Evolutionary conservation across 2,888 invertebrate genomes (phyloP), one percentile per base, ranked within the genome.

Genomic region (Oscheius sp.): DNA sequence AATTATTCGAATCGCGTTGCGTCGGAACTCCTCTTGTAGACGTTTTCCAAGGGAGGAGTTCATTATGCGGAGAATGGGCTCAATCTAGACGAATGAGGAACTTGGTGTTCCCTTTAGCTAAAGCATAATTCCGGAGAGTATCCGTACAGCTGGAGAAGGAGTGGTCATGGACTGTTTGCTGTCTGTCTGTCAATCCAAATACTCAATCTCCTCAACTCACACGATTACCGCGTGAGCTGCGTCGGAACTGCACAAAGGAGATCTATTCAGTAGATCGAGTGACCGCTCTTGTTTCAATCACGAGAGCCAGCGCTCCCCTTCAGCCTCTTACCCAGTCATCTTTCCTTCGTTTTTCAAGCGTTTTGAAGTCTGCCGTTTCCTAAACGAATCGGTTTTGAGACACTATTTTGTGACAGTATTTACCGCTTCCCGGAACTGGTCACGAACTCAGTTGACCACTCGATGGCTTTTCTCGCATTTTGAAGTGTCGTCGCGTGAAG

Each of bases 231-330:
- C 42, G 42, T 42, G 7, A 21, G 50, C 21, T n/a, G 33, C 11
- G 57, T 11, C 59, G 4, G 62, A 62, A 42, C 63, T 21, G 63
- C 21, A 29, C 68, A 68, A 68, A 68, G 53, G 51, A 42, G 35
- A 13, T 53, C 68, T 35, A 68, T 68, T 68, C 37, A 63, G 42
- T 13, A n/a, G 68, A 68, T 68, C 68, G 68, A 68, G 68, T 55
- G 68, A 55, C 66, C 55, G 68, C 68, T 68, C 68, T 68, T 68
- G 68, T 68, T 68, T 68, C 68, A 68, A 68, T 68, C 68, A 68
- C 68, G 68, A 33, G 37, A 47, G 62, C 33, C 59, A 35, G 33
- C 35, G 5, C 13, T 35, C 60, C 60, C 33, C 60, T 9, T 60
- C 60, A 35, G 47, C 50, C 50, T 32, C 29, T 35, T n/a, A 3